Percentiles rank a stretch among this genome's conserved stretches.
Conservation (phyloP, 2,888 invertebrate genomes). For the Meloe dianella region DNA sequence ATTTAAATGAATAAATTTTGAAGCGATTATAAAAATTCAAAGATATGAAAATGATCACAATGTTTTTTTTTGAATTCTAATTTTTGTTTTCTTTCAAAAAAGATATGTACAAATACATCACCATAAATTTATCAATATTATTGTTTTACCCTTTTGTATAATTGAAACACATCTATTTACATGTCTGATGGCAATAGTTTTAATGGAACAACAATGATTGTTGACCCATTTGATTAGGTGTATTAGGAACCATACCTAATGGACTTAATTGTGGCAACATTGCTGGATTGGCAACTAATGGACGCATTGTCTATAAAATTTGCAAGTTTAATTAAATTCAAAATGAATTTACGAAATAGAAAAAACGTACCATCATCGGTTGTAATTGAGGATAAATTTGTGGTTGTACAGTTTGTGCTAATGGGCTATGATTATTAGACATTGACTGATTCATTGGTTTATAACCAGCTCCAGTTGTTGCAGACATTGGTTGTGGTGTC, state of each 20-base stretch:
- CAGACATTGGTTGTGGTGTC: slow-evolving; percentile 89
- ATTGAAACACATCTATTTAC: slow-evolving; percentile 43
- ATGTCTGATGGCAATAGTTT: slow-evolving; percentile 38
- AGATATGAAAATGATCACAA: slow-evolving; percentile 41
- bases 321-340: not conserved
- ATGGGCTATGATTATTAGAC: slow-evolving; percentile 47
- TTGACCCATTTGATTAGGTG: slow-evolving; percentile 53
- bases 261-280: slow-evolving; percentile 51
- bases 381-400: slow-evolving; percentile 54
- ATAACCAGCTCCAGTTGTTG: slow-evolving; percentile 85
- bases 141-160: slow-evolving; percentile 48
- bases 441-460: slow-evolving; percentile 75
- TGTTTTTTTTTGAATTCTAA: slow-evolving; percentile 23
- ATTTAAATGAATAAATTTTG: slow-evolving; percentile 12
- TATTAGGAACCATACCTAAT: slow-evolving; percentile 48
- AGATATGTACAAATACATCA: slow-evolving; percentile 45
- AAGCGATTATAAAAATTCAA: slow-evolving; percentile 38
- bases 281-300: slow-evolving; percentile 47
- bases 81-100: slow-evolving; percentile 22
- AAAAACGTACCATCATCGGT: slow-evolving; percentile 53
- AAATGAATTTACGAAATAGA: not conserved
- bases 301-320: slow-evolving; percentile 53
- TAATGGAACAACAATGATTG: slow-evolving; percentile 56
- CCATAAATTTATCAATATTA: slow-evolving; percentile 40
- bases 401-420: slow-evolving; percentile 51